Base-by-base conservation (phyloP, 2,797 vertebrate genomes). In the Poecile montanus region DNA sequence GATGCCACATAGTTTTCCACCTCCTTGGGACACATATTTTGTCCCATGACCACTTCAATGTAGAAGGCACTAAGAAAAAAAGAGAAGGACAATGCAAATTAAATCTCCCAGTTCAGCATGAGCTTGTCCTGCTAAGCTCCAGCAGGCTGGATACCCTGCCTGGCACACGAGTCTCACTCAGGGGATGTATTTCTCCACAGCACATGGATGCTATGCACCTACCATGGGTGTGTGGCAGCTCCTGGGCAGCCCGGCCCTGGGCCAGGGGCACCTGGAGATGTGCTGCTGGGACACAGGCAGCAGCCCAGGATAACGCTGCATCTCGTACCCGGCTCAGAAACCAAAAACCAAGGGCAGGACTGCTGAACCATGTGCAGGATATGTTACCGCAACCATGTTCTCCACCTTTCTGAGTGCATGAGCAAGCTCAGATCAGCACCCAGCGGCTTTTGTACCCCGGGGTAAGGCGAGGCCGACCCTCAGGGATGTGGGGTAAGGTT, bases 1-100 rank as follows among this genome's bases (percentile, higher is more conserved):
- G 98, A 94, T 2, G 98, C 98, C 93, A 98, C 95, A 1, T 98
- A 98, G 42, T 95, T 97, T 65, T 98, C 96, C 22, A 97, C 40
- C 5, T 86, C 18, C 8, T 70, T 95, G 6, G 87, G 93, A 66
- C 85, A 93, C 81, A 92, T 48, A 32, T 29, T 85, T 63, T 17
- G 44, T n/a, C 82, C 60, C 48, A 38, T 6, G 7, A 44, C 42
- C 61, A 73, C 48, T 58, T 75, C 51, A 22, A 29, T 36, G 66
- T 50, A 85, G 27, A 71, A 65, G 66, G 75, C 2, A 4, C 96
- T 96, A 50, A 32, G 15, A 7, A 27, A 29, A 32, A 61, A 1
- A 38, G 1, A 27, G 3, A n/a, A 20, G 6, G 30, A 36, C 13
- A 42, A 1, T 32, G 27, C 72, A 56, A 74, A 47, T 40, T 30